Conservation (phyloP, 1,140 invertebrate genomes). For the Anastrepha obliqua region DNA sequence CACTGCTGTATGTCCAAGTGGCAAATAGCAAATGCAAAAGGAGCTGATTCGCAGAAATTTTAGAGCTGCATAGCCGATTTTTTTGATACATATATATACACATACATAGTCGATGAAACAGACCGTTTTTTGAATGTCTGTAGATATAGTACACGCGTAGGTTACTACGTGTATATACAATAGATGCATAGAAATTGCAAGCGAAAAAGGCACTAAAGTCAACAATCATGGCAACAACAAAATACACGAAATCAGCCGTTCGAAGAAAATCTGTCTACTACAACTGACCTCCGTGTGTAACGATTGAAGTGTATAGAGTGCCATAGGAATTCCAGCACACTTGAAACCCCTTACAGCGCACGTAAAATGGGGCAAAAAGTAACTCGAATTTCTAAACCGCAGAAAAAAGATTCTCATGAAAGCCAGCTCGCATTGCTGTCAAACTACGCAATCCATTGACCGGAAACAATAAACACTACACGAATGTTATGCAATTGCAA, state of each 20-base stretch:
- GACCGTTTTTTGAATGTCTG: background rate
- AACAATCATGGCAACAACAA: background rate
- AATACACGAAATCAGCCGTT: background rate
- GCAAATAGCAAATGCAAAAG: background rate
- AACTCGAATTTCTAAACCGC: background rate
- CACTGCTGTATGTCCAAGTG: too few relatives aligned
- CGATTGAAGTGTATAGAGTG: background rate
- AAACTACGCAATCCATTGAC: slow-evolving; percentile 44
- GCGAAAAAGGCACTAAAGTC: background rate
- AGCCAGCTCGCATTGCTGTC: slow-evolving; percentile 8
- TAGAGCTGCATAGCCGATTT: too few relatives aligned
- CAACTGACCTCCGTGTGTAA: background rate
- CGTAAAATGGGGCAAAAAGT: slow-evolving; percentile 3
- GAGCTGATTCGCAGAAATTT: background rate
- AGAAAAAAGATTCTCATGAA: background rate
- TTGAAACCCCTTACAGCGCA: background rate
- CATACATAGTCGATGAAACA: background rate
- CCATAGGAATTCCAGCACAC: background rate
- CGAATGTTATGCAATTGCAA: slow-evolving; percentile 3
- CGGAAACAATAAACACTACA: slow-evolving; percentile 51
- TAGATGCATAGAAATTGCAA: background rate
- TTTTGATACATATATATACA: background rate
- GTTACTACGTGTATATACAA: background rate
- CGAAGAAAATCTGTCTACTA: background rate
- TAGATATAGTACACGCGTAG: background rate